Conservation (phyloP, 2,888 invertebrate species). For the Apamea epomidion region DNA sequence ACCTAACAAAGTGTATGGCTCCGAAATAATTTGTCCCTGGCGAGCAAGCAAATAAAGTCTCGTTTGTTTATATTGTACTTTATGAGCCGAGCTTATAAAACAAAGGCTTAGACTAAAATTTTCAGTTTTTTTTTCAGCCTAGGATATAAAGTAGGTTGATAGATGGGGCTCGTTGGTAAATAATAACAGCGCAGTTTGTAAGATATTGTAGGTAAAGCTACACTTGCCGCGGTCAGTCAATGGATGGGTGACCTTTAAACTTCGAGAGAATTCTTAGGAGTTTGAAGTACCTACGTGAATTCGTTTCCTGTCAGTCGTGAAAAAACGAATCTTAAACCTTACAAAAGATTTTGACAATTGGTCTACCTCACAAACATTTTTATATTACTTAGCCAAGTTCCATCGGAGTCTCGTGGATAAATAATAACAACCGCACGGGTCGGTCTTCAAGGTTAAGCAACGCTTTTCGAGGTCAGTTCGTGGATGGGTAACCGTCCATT, state of each 20-base stretch:
- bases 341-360: too few relatives aligned
- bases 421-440: too few relatives aligned
- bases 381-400: too few relatives aligned
- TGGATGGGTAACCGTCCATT: too few relatives aligned
- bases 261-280: not conserved
- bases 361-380: too few relatives aligned
- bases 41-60: conserved; percentile 57
- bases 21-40: conserved; percentile 61
- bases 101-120: conserved; percentile 27
- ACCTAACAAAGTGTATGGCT: conserved; percentile 51
- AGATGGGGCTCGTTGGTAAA: not conserved
- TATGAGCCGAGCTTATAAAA: conserved; percentile 44
- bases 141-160: not conserved
- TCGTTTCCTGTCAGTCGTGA: not conserved
- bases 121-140: conserved; percentile 23
- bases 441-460: too few relatives aligned
- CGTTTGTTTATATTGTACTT: conserved; percentile 60
- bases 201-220: too few relatives aligned
- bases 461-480: too few relatives aligned
- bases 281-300: not conserved
- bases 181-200: not conserved
- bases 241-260: not conserved
- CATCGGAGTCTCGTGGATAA: too few relatives aligned
- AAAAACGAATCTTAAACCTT: too few relatives aligned
- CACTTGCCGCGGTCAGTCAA: too few relatives aligned